These are phyloP conservation scores for Stegodyphus mimosarum DNA, from an alignment of 1,140 invertebrate species.

Conservation along the genomic window DNA sequence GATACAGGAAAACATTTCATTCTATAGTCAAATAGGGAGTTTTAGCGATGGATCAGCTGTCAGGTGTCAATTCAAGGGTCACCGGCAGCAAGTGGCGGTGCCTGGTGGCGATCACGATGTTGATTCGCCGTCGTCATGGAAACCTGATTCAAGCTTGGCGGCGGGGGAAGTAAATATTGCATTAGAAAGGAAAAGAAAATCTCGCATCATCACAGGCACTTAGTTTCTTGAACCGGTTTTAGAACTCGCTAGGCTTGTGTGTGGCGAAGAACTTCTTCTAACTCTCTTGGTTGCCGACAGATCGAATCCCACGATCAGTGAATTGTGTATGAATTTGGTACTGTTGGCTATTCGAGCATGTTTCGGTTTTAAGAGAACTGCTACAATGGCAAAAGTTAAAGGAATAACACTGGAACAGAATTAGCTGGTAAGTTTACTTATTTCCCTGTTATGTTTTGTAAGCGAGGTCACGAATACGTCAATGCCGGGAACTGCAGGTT, in stretches of 20 bases:
- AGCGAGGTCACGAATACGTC: too few species aligned
- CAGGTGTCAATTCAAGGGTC: constrained; percentile 1
- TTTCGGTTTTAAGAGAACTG: neutral
- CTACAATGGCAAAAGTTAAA: too few species aligned
- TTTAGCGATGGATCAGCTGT: constrained; percentile 47
- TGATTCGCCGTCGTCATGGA: constrained; percentile 13
- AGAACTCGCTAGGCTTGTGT: constrained; percentile 1
- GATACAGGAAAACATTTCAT: constrained; percentile 28
- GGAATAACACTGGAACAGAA: too few species aligned
- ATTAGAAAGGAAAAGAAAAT: neutral
- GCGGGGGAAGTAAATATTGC: constrained; percentile 45
- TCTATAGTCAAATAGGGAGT: neutral
- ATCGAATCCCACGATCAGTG: too few species aligned
- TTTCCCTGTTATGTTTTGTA: neutral
- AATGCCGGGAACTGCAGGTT: neutral
- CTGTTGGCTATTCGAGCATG: constrained; percentile 19
- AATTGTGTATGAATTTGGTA: neutral
- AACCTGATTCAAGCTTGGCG: constrained; percentile 39
- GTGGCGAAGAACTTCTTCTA: neutral
- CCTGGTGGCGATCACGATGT: constrained; percentile 16
- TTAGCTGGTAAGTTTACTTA: neutral
- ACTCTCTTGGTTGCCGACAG: too few species aligned
- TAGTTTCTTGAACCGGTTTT: constrained; percentile 51
- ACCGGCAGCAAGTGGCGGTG: neutral
- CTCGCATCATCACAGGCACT: neutral